Evolutionary conservation across 2,113 vertebrate genomes (phyloP), one percentile per base, ranked within the genome.

Genomic region (Anguilla japonica): DNA sequence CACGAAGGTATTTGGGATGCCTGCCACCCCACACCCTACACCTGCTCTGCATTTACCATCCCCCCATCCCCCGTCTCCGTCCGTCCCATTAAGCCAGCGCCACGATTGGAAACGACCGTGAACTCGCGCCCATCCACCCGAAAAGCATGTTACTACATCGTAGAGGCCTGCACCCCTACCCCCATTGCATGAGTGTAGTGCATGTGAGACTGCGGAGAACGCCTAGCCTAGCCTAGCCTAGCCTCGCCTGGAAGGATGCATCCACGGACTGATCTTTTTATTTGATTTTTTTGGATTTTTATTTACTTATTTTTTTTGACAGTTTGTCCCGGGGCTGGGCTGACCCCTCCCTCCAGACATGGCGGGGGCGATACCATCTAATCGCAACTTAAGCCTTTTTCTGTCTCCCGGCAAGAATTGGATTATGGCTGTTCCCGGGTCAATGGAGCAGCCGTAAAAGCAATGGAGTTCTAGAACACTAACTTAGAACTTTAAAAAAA

Each of bases 1-100:
- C 97, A 97, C 96, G 83, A 97, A 99, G 98, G 98, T 99, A 99
- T 95, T 97, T 95, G 86, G 90, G 89, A 92, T 93, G 86, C 41
- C 92, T 93, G 91, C 89, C 82, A 84, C 56, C 87, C 90, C 89
- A 26, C 60, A 53, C 50, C 50, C 50, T 11, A 6, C 1, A 6
- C 11, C 50, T 14, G 13, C 8, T 53, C 50, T 53, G 7, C 50
- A 53, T 53, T 13, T 53, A 53, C 50, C 50, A 67, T 20, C 71
- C 63, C 26, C 26, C 22, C 63, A 20, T n/a, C 20, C 26, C 26
- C 71, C n/a, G 13, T 75, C 71, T 29, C 26, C 11, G n/a, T 34
- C n/a, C n/a, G 6, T 75, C 71, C 71, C 71, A 26, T 75, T 3
- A 75, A 34, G 9, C 71, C 22, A 2, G 11, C n/a, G 26, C 26